Percentiles rank a stretch among this genome's conserved stretches.
Conservation (phyloP, 2,888 invertebrate genomes). For the Acanthopleura granulata region DNA sequence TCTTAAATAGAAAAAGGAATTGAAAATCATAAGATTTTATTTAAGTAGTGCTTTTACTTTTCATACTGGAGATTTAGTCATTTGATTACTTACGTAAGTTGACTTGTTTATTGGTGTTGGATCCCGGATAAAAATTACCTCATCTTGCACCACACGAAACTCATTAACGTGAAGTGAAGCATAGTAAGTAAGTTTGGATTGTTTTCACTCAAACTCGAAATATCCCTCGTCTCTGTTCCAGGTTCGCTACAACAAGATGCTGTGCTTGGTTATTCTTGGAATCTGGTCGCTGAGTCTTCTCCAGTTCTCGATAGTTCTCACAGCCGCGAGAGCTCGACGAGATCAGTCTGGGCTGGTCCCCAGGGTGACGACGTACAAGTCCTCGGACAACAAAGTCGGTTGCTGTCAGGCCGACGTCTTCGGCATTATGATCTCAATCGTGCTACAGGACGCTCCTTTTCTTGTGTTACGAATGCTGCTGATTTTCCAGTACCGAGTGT, state of each 20-base stretch:
- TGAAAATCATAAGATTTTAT: too few relatives aligned
- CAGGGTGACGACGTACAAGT: neutral
- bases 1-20: too few relatives aligned
- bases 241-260: slow-evolving; percentile 77
- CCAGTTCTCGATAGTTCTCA: slow-evolving; percentile 94
- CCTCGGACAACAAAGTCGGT: slow-evolving; percentile 23
- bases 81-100: too few relatives aligned
- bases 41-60: too few relatives aligned
- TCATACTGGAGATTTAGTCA: too few relatives aligned
- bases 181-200: too few relatives aligned
- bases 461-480: slow-evolving; percentile 85
- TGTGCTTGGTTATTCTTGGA: slow-evolving; percentile 87
- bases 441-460: slow-evolving; percentile 88
- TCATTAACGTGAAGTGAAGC: too few relatives aligned
- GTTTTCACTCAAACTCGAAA: neutral
- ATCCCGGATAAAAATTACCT: too few relatives aligned
- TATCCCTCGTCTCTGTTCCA: slow-evolving; percentile 31
- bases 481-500: slow-evolving; percentile 88
- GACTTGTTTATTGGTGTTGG: too few relatives aligned
- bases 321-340: slow-evolving; percentile 77
- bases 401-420: slow-evolving; percentile 89
- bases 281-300: slow-evolving; percentile 94
- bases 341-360: slow-evolving; percentile 58
- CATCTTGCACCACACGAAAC: too few relatives aligned
- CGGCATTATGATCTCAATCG: slow-evolving; percentile 88